Base-by-base conservation (phyloP, 2,888 invertebrate genomes). In the Pemphredon lugubris region DNA sequence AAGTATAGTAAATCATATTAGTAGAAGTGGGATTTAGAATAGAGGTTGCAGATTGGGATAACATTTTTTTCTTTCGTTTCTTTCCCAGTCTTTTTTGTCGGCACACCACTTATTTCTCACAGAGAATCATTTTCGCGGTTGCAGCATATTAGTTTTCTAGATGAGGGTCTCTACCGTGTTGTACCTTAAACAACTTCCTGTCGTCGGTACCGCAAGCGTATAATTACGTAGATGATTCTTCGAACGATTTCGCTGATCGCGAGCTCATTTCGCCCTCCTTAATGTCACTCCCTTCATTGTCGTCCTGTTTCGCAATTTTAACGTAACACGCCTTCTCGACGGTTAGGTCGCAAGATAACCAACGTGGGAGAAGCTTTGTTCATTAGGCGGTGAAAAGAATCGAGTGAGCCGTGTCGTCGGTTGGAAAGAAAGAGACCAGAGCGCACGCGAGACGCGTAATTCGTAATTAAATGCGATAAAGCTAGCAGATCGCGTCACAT, bases 391-490 rank as follows among this genome's bases (percentile, higher is more conserved):
- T n/a, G n/a, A n/a, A n/a, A n/a, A n/a, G n/a, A n/a, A n/a, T n/a
- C n/a, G n/a, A n/a, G n/a, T n/a, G n/a, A n/a, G n/a, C n/a, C n/a
- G n/a, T n/a, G n/a, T n/a, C n/a, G n/a, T n/a, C n/a, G n/a, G n/a
- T n/a, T n/a, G n/a, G n/a, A n/a, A n/a, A n/a, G n/a, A n/a, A n/a
- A n/a, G n/a, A n/a, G n/a, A n/a, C n/a, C n/a, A n/a, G n/a, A n/a
- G n/a, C n/a, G n/a, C n/a, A n/a, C n/a, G 53, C 13, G 55, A 51
- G 30, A 34, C 44, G 53, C 48, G 44, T 58, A 63, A 71, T 73
- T 58, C 53, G 40, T 37, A 44, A 66, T 59, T 54, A 58, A 45
- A 63, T 18, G 53, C 57, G 42, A 67, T 58, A 30, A 54, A 58
- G 54, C 39, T 60, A 64, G 44, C 21, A 39, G 44, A 44, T n/a